These are phyloP conservation scores for Netelia virgata DNA, from an alignment of 2,888 invertebrate species.

Conservation along the genomic window DNA sequence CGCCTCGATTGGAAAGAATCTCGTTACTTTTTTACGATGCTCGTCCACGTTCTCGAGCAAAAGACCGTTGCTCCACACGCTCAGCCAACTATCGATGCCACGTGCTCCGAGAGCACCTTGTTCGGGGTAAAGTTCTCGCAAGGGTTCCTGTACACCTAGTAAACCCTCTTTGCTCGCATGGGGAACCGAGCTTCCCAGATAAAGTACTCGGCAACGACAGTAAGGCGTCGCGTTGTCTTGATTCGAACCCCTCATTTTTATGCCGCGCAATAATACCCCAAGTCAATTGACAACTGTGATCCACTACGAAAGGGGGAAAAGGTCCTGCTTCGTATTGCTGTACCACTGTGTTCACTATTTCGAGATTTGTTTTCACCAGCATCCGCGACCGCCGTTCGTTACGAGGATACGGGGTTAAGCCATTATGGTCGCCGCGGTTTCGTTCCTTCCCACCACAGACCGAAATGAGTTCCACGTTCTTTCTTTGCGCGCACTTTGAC, in stretches of 20 bases:
- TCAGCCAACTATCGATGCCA: conserved; percentile 98
- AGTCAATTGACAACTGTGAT: conserved; percentile 1
- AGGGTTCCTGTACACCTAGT: conserved; percentile 98
- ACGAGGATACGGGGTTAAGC: conserved; percentile 78
- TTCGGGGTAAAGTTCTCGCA: conserved; percentile 97
- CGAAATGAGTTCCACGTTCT: not conserved
- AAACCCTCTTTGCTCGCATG: conserved; percentile 99
- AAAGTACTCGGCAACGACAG: conserved; percentile 98
- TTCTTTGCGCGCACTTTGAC: not conserved
- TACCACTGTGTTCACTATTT: conserved; percentile 34
- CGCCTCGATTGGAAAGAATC: conserved; percentile 98
- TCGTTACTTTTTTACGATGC: conserved; percentile 95
- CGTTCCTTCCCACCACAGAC: conserved; percentile 51
- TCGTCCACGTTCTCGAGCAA: conserved; percentile 98
- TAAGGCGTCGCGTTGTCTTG: conserved; percentile 95
- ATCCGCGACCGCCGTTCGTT: conserved; percentile 80
- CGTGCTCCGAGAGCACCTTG: conserved; percentile 95
- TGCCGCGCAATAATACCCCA: not conserved
- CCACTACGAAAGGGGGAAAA: not conserved
- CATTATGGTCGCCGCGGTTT: conserved; percentile 81
- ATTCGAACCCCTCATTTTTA: conserved; percentile 82
- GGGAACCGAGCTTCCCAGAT: conserved; percentile 98
- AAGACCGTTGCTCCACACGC: conserved; percentile 98
- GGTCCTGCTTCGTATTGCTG: not conserved
- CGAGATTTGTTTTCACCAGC: conserved; percentile 77